Conservation (phyloP, 1,140 invertebrate genomes). For the Pseudomyrmex pallidus region DNA sequence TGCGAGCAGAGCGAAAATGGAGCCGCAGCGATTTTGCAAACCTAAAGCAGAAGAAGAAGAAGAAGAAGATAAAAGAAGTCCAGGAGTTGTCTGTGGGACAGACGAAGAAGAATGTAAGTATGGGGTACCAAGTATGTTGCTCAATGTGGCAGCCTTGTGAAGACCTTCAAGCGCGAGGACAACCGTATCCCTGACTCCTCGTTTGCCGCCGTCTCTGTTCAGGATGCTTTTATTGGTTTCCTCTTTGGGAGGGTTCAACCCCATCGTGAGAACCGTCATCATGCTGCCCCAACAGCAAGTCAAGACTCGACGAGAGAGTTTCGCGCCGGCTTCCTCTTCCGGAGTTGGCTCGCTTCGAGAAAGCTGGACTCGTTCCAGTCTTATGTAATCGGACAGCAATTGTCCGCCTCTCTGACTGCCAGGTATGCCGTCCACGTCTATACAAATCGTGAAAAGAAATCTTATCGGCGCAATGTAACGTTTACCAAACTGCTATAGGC, state of each 20-base stretch:
- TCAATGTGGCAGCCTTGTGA: slow-evolving; percentile 92
- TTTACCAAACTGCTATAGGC: not conserved
- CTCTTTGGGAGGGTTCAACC: slow-evolving; percentile 86
- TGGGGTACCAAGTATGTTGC: slow-evolving; percentile 89
- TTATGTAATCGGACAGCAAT: slow-evolving; percentile 93
- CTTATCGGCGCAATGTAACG: not conserved
- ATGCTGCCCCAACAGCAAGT: slow-evolving; percentile 96
- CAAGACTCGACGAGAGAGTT: slow-evolving; percentile 89
- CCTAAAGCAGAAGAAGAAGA: slow-evolving; percentile 82
- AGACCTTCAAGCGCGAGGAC: slow-evolving; percentile 92
- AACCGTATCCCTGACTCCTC: slow-evolving; percentile 90
- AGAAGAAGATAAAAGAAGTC: not conserved
- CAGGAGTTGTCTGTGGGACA: not conserved
- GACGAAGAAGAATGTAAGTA: not conserved
- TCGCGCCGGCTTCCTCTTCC: slow-evolving; percentile 89
- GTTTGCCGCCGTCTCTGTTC: slow-evolving; percentile 85
- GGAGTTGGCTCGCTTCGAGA: slow-evolving; percentile 89
- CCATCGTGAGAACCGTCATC: slow-evolving; percentile 93
- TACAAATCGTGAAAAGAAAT: slow-evolving; percentile 73
- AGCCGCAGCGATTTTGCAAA: slow-evolving; percentile 93
- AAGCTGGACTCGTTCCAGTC: slow-evolving; percentile 90
- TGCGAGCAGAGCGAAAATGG: slow-evolving; percentile 92
- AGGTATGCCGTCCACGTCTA: slow-evolving; percentile 94
- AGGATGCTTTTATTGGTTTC: slow-evolving; percentile 82
- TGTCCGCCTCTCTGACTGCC: slow-evolving; percentile 89